Evolutionary conservation across 2,888 invertebrate genomes (phyloP).

Genomic region (Drosophila greeni): DNA sequence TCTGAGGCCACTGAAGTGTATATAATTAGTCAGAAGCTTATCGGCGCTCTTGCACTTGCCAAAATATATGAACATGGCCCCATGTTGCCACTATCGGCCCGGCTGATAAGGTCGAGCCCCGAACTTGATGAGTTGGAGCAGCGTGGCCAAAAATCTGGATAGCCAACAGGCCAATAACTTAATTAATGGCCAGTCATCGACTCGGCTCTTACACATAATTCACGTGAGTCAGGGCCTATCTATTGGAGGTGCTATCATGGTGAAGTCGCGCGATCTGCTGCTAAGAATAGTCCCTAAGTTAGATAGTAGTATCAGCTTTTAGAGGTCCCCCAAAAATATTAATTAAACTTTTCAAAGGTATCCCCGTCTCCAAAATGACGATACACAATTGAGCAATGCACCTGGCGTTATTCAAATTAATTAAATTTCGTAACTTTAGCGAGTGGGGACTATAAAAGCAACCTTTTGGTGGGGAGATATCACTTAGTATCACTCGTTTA

Average conservation of each 20-base stretch:
- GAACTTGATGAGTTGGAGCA: slow-evolving; percentile 8
- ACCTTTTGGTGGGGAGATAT: not conserved
- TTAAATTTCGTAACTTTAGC: slow-evolving; percentile 34
- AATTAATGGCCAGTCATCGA: slow-evolving; percentile 21
- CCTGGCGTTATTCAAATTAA: slow-evolving; percentile 44
- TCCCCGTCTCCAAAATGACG: slow-evolving; percentile 8
- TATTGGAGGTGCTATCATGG: slow-evolving; percentile 10
- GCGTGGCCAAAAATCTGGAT: slow-evolving; percentile 20
- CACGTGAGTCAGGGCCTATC: slow-evolving; percentile 33
- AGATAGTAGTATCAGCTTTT: slow-evolving; percentile 39
- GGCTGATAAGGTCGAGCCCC: slow-evolving; percentile 20
- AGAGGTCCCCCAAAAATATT: slow-evolving; percentile 38
- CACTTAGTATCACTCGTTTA: slow-evolving; percentile 22
- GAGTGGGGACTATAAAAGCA: slow-evolving; percentile 42
- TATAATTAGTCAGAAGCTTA: slow-evolving; percentile 46
- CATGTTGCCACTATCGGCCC: slow-evolving; percentile 18
- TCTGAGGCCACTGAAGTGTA: slow-evolving; percentile 16
- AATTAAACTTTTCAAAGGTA: slow-evolving; percentile 40
- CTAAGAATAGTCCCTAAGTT: slow-evolving; percentile 19
- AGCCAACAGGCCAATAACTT: slow-evolving; percentile 17
- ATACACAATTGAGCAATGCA: slow-evolving; percentile 25
- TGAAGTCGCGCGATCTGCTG: slow-evolving; percentile 28
- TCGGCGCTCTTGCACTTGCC: slow-evolving; percentile 55
- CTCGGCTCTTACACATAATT: slow-evolving; percentile 6
- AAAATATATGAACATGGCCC: slow-evolving; percentile 34